A percentile compares a stretch with the other conserved stretches of the same genome.
Evolutionary conservation across 2,797 vertebrate genomes (phyloP).

Genomic region (Hylomyscus alleni): DNA sequence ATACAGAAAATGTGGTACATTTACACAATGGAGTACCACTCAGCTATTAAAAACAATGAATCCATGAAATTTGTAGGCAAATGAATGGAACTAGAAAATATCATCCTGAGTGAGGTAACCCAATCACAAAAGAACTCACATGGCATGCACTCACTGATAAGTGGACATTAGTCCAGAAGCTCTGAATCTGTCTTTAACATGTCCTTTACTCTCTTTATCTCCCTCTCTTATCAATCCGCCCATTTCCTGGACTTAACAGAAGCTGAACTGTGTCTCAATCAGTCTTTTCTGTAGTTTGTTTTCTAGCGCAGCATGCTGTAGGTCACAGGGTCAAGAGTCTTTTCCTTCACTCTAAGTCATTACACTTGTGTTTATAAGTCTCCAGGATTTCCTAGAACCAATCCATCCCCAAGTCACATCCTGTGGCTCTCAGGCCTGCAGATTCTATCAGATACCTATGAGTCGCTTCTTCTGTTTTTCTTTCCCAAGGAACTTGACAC

Average conservation of each 20-base stretch:
- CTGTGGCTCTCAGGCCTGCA: neutral
- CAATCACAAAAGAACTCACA: no score
- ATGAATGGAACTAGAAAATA: no score
- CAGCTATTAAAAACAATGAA: no score
- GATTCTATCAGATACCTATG: neutral
- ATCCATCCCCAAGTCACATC: neutral
- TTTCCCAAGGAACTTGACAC: neutral
- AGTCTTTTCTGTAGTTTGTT: neutral
- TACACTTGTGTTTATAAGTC: no score
- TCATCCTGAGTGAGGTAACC: no score
- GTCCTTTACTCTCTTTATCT: neutral
- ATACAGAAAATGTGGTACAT: no score
- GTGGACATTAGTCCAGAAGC: no score
- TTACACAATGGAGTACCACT: no score
- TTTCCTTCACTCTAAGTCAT: neutral
- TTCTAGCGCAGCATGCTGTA: neutral
- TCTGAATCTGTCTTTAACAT: neutral
- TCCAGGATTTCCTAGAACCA: neutral
- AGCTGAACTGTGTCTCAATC: neutral
- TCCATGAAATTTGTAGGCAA: no score
- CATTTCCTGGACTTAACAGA: neutral
- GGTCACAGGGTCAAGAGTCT: neutral
- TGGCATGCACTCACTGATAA: no score
- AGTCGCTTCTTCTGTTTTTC: neutral
- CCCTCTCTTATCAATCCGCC: neutral